A percentile compares a stretch with the other conserved stretches of the same genome.
Conservation (phyloP, 2,888 invertebrate species). For the Tetanocera ferruginea region DNA sequence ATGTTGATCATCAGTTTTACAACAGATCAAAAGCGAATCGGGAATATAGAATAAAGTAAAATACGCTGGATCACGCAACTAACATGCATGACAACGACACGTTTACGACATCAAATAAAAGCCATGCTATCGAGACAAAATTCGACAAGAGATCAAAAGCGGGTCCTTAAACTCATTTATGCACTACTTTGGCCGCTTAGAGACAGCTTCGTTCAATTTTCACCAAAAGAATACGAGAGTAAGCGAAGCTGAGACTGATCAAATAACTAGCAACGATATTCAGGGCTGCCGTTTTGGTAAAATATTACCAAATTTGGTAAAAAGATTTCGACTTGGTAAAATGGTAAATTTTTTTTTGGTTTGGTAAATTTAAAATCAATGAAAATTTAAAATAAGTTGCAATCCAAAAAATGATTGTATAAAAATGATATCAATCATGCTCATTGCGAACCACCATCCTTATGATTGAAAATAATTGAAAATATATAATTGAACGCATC, state of each 20-base stretch:
- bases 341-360: too few species aligned
- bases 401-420: too few species aligned
- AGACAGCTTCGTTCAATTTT: background rate
- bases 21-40: constrained; percentile 11
- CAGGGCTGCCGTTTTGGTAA: too few species aligned
- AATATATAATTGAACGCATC: too few species aligned
- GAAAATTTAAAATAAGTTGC: too few species aligned
- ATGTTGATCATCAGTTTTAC: constrained; percentile 23
- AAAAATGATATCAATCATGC: too few species aligned
- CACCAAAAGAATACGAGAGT: background rate
- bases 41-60: background rate
- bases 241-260: background rate
- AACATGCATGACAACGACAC: constrained; percentile 41
- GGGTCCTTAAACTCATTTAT: background rate
- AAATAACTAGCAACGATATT: background rate
- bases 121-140: constrained; percentile 1
- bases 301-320: too few species aligned
- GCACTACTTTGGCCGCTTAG: too few species aligned
- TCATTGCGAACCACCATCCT: too few species aligned
- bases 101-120: constrained; percentile 51
- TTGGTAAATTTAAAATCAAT: too few species aligned
- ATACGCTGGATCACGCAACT: constrained; percentile 31
- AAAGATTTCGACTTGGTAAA: too few species aligned
- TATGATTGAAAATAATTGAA: too few species aligned
- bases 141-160: background rate